phyloP scores from a whole-genome alignment of 2,113 vertebrate genomes.

The Podocnemis expansa region DNA sequence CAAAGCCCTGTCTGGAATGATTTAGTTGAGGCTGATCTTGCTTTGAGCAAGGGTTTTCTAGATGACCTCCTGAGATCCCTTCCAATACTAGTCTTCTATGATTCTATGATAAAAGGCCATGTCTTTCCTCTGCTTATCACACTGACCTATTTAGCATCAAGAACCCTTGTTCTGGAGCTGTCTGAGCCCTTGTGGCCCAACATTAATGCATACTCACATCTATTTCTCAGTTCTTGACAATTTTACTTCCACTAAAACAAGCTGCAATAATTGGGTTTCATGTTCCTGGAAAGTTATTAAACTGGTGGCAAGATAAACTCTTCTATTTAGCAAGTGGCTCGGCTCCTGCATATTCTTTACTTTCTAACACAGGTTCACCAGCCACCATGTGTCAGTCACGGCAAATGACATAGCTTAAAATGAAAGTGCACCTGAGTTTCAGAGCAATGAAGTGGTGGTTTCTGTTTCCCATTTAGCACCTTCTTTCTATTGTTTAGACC shows the following conservation, averaged over 20 bases:
- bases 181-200: background rate
- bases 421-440: background rate
- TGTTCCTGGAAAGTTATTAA: constrained; percentile 13
- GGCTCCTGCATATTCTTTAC: background rate
- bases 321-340: background rate
- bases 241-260: background rate
- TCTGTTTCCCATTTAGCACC: background rate
- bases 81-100: too few species aligned
- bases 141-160: too few species aligned
- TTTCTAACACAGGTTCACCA: background rate
- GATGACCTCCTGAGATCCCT: too few species aligned
- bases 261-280: constrained; percentile 11
- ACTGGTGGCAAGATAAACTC: background rate
- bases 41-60: too few species aligned
- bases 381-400: background rate
- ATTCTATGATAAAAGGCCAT: too few species aligned
- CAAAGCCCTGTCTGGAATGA: too few species aligned
- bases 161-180: too few species aligned
- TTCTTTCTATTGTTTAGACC: background rate
- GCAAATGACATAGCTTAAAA: background rate
- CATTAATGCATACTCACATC: background rate
- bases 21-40: too few species aligned
- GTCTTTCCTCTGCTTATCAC: too few species aligned
- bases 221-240: background rate
- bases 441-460: background rate